A percentile compares a stretch with the other conserved stretches of the same genome.
phyloP scores from a whole-genome alignment of 2,113 vertebrate species.

The Sapayoa aenigma region DNA sequence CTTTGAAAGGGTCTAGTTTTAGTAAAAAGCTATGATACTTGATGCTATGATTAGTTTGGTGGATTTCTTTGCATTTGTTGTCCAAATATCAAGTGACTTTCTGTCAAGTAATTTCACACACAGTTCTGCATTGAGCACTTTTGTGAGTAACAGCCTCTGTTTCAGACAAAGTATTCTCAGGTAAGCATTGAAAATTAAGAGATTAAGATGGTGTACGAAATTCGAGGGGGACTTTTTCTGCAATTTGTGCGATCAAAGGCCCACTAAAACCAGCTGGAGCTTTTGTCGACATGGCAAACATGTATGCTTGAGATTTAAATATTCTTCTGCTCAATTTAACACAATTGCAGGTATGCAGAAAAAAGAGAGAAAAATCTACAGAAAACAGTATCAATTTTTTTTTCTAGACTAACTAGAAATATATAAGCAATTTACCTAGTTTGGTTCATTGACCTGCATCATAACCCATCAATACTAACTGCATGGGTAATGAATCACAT shows the following conservation, averaged over 20 bases:
- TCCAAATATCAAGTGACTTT: background rate
- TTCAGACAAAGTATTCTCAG: background rate
- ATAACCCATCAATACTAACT: conserved; percentile 26
- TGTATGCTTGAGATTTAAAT: background rate
- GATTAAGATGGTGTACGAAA: background rate
- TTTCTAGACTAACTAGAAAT: background rate
- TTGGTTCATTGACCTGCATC: conserved; percentile 28
- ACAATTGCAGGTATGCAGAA: background rate
- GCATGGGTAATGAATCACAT: background rate
- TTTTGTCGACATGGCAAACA: background rate
- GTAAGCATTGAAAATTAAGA: background rate
- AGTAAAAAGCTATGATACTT: background rate
- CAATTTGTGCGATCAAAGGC: background rate
- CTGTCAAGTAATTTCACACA: background rate
- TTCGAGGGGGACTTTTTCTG: background rate
- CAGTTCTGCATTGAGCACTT: background rate
- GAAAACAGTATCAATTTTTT: background rate
- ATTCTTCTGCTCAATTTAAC: background rate
- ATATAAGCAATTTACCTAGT: background rate
- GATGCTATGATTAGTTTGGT: background rate
- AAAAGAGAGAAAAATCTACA: background rate
- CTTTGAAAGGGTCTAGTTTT: background rate
- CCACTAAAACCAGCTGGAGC: background rate
- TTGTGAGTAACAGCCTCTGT: background rate
- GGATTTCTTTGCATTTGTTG: background rate